phyloP scores from a whole-genome alignment of 2,113 vertebrate species.

The Acinonyx jubatus region DNA sequence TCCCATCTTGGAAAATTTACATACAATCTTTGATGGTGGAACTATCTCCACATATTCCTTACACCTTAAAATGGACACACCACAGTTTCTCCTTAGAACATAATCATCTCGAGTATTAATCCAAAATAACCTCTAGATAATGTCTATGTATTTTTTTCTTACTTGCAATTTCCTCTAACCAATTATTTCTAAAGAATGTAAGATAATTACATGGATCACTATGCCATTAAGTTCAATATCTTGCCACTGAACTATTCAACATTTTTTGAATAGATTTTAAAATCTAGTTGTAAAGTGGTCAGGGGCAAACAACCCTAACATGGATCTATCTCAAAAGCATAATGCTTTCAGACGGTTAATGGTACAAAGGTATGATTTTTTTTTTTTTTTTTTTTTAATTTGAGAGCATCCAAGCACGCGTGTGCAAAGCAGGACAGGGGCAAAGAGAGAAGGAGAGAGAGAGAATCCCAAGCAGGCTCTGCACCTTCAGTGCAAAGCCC shows the following conservation, averaged over 20 bases:
- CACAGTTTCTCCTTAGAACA: conserved; percentile 16
- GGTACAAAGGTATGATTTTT: background rate
- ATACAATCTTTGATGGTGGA: background rate
- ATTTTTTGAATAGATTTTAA: background rate
- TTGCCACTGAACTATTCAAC: background rate
- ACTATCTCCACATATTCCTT: background rate
- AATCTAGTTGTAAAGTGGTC: background rate
- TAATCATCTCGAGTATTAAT: background rate
- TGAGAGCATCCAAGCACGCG: too few relatives aligned
- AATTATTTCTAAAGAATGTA: conserved; percentile 21
- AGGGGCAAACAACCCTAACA: background rate
- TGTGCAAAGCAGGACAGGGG: too few relatives aligned
- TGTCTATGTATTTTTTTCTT: background rate
- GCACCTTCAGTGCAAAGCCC: too few relatives aligned
- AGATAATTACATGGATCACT: background rate
- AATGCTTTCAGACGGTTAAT: background rate
- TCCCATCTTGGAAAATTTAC: background rate
- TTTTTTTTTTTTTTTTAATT: background rate
- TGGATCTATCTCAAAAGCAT: background rate
- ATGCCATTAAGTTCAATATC: background rate
- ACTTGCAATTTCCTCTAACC: background rate
- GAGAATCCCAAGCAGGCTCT: too few relatives aligned
- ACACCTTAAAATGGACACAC: background rate
- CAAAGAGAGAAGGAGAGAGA: too few relatives aligned
- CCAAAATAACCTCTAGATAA: background rate